Evolutionary conservation across 2,888 invertebrate species (phyloP).

Genomic region (Diachrysia chrysitis): DNA sequence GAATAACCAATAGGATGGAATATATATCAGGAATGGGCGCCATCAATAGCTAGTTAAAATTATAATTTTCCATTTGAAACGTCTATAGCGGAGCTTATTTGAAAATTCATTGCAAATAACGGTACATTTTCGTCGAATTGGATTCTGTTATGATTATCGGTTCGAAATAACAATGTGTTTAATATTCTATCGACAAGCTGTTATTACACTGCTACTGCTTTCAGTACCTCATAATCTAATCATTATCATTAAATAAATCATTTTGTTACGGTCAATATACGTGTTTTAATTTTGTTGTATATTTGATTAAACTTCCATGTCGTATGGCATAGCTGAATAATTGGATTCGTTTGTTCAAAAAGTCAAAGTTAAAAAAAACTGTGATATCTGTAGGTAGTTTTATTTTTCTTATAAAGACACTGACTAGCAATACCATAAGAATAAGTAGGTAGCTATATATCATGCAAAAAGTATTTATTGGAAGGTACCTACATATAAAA

Average conservation of each 20-base stretch:
- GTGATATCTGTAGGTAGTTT: no score
- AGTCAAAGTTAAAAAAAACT: no score
- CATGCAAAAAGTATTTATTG: no score
- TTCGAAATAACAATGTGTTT: slow-evolving; percentile 50
- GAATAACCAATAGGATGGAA: slow-evolving; percentile 18
- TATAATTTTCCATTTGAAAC: slow-evolving; percentile 56
- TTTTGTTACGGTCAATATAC: slow-evolving; percentile 13
- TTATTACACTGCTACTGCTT: slow-evolving; percentile 14
- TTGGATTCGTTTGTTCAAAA: no score
- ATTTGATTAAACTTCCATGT: slow-evolving; percentile 12
- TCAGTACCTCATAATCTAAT: slow-evolving; percentile 11
- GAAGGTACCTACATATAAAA: no score
- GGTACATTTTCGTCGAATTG: slow-evolving; percentile 54
- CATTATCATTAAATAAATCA: slow-evolving; percentile 11
- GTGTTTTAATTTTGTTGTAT: not conserved
- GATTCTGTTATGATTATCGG: slow-evolving; percentile 54
- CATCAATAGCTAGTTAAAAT: slow-evolving; percentile 53
- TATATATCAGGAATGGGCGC: slow-evolving; percentile 11
- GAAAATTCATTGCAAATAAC: slow-evolving; percentile 60
- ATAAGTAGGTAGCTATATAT: no score
- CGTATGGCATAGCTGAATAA: no score
- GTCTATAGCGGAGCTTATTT: slow-evolving; percentile 54
- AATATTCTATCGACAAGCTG: slow-evolving; percentile 36
- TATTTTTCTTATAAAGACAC: no score
- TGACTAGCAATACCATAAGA: no score